These are phyloP conservation scores for Nansenia antarctica DNA, from an alignment of 2,113 vertebrate species.

Conservation along the genomic window DNA sequence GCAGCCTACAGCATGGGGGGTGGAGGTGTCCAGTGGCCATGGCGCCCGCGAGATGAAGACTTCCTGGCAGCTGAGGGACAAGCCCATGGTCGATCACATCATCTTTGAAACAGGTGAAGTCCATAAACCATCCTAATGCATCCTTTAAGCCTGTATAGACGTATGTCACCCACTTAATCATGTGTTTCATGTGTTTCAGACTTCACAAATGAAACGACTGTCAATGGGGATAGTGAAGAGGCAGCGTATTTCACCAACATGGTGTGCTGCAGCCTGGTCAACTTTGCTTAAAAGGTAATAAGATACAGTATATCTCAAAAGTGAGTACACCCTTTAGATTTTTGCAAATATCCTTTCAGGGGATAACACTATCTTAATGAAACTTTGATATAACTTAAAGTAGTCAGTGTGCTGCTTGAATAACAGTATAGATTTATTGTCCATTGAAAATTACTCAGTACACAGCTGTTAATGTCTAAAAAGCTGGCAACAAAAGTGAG, in stretches of 20 bases:
- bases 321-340: too few relatives aligned
- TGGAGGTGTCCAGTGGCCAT: conserved; percentile 84
- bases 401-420: too few relatives aligned
- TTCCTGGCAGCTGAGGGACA: conserved; percentile 81
- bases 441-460: too few relatives aligned
- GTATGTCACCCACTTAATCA: too few relatives aligned
- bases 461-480: too few relatives aligned
- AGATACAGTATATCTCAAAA: not conserved
- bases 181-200: conserved; percentile 63
- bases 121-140: too few relatives aligned
- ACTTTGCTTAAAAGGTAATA: conserved; percentile 59
- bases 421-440: too few relatives aligned
- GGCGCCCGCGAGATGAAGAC: conserved; percentile 85
- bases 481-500: too few relatives aligned
- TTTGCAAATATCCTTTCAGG: too few relatives aligned
- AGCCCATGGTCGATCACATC: conserved; percentile 78
- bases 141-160: too few relatives aligned
- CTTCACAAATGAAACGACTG: conserved; percentile 70
- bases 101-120: conserved; percentile 73
- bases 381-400: too few relatives aligned
- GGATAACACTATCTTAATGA: too few relatives aligned
- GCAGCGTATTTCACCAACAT: conserved; percentile 74
- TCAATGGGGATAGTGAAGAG: conserved; percentile 73
- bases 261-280: conserved; percentile 66
- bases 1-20: conserved; percentile 83